A percentile compares a stretch with the other conserved stretches of the same genome.
phyloP scores from a whole-genome alignment of 2,888 invertebrate species.

The Yponomeuta plumbellus region DNA sequence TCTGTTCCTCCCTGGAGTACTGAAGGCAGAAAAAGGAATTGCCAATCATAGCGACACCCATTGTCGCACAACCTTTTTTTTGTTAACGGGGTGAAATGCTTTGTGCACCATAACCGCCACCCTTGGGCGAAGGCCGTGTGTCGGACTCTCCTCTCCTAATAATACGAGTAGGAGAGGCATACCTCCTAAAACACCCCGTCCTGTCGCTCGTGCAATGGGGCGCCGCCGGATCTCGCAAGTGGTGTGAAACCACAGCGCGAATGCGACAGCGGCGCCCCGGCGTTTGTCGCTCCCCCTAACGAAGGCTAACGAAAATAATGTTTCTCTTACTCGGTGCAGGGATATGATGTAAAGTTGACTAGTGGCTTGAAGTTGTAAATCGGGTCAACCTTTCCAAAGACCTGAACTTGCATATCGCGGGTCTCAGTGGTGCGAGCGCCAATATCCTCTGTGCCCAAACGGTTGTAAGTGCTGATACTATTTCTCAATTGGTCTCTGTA shows the following conservation, averaged over 20 bases:
- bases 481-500: conserved; percentile 64
- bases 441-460: conserved; percentile 58
- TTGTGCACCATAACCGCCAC: too few species aligned
- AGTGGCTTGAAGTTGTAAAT: conserved; percentile 61
- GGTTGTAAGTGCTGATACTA: conserved; percentile 64
- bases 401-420: conserved; percentile 61
- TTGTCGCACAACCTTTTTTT: too few species aligned
- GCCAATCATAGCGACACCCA: background rate
- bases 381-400: conserved; percentile 57
- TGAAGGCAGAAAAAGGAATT: conserved; percentile 23
- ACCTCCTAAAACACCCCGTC: too few species aligned
- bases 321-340: conserved; percentile 63
- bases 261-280: too few species aligned
- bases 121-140: too few species aligned
- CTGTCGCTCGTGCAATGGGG: too few species aligned
- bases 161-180: too few species aligned
- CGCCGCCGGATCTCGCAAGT: too few species aligned
- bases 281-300: too few species aligned
- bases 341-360: conserved; percentile 67
- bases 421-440: conserved; percentile 62
- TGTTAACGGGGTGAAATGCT: too few species aligned
- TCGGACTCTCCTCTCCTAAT: too few species aligned
- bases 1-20: conserved; percentile 61
- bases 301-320: background rate
- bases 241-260: too few species aligned